Conservation (phyloP, 53 echinoderm and acorn worm genomes). For the Mesocentrotus franciscanus region DNA sequence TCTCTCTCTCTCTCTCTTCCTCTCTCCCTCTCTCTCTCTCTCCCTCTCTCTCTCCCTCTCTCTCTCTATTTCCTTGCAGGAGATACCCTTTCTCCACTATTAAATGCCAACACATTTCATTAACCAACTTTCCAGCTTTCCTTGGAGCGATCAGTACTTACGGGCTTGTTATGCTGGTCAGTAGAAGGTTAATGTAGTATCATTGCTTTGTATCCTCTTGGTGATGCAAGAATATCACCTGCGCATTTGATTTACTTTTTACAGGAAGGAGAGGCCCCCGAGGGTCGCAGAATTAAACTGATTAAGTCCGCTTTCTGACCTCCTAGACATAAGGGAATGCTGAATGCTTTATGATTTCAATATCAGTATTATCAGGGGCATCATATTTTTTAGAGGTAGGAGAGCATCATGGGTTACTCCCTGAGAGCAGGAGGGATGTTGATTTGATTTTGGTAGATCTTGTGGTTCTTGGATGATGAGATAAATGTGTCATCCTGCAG, state of each 20-base stretch:
- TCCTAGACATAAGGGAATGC: not conserved
- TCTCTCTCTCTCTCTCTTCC: not conserved
- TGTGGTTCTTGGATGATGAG: not conserved
- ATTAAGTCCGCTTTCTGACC: not conserved
- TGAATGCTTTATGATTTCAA: not conserved
- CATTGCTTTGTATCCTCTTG: not conserved
- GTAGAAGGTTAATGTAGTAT: not conserved
- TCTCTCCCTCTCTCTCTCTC: not conserved
- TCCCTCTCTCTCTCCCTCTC: not conserved
- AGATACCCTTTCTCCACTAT: not conserved
- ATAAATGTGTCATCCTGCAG: not conserved
- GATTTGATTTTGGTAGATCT: no score
- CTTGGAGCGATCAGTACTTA: not conserved
- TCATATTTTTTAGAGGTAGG: not conserved
- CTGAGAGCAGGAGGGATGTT: not conserved
- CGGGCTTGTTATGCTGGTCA: not conserved
- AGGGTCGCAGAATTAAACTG: not conserved
- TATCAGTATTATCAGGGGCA: slow-evolving; percentile 6
- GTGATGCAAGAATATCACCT: not conserved
- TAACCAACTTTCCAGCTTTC: not conserved
- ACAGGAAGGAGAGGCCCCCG: not conserved
- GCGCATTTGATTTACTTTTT: not conserved
- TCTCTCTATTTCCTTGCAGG: not conserved
- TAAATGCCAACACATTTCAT: slow-evolving; percentile 15
- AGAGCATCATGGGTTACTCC: not conserved